Conservation (phyloP, 2,797 vertebrate species). For the Amblyraja radiata region DNA sequence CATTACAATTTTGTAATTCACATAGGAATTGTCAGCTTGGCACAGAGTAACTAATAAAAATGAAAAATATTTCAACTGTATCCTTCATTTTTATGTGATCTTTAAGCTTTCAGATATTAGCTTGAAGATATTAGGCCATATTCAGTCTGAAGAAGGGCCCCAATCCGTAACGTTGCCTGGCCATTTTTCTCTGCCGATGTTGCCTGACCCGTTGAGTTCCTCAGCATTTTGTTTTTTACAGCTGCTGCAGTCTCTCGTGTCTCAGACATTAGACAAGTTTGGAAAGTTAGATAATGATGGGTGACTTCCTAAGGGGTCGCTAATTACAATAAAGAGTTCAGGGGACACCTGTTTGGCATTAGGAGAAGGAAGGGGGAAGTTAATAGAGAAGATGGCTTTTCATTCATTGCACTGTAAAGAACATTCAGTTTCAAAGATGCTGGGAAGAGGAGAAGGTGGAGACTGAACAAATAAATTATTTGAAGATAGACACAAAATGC, state of each 20-base stretch:
- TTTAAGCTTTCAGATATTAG: not conserved
- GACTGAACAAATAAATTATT: not conserved
- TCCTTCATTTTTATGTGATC: not conserved
- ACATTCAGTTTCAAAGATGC: not conserved
- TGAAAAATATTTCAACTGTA: not conserved
- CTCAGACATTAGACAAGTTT: too few species aligned
- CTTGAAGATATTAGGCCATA: too few species aligned
- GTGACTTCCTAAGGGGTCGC: not conserved
- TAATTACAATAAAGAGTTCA: not conserved
- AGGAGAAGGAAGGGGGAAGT: not conserved
- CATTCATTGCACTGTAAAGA: not conserved
- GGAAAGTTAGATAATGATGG: not conserved
- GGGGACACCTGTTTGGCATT: not conserved
- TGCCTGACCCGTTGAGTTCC: too few species aligned
- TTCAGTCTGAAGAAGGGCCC: too few species aligned
- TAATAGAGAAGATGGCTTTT: not conserved
- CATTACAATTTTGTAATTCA: not conserved
- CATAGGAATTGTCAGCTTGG: not conserved
- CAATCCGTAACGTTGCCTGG: too few species aligned
- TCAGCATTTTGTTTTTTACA: too few species aligned
- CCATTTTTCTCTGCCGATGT: too few species aligned
- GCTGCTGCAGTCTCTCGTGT: too few species aligned
- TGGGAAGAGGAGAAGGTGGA: not conserved
- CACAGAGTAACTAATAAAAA: not conserved
- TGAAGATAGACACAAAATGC: not conserved